Percentiles rank a stretch among this genome's conserved stretches.
phyloP scores from a whole-genome alignment of 2,113 vertebrate species.

The Ammospiza caudacuta region DNA sequence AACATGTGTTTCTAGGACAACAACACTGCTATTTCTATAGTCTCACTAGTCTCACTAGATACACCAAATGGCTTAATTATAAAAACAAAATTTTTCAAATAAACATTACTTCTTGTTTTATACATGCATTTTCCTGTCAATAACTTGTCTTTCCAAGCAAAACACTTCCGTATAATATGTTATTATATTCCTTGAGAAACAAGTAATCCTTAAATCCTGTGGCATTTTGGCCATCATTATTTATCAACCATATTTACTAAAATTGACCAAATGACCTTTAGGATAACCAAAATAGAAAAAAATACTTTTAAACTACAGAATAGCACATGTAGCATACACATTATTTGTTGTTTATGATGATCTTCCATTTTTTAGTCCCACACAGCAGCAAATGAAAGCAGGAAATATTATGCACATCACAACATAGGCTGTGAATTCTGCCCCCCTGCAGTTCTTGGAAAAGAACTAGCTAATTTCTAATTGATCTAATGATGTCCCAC shows the following conservation, averaged over 20 bases:
- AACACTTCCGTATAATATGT: not conserved
- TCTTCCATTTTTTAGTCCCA: not conserved
- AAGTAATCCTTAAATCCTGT: not conserved
- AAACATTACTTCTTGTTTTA: not conserved
- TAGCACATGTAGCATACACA: not conserved
- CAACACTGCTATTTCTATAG: not conserved
- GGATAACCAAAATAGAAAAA: not conserved
- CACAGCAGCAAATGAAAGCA: not conserved
- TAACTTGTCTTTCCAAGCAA: not conserved
- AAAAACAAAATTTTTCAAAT: not conserved
- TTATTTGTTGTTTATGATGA: not conserved
- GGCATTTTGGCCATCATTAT: not conserved
- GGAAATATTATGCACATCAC: rapidly evolving
- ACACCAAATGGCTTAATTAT: constrained; percentile 9
- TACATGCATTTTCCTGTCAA: not conserved
- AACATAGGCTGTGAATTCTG: rapidly evolving
- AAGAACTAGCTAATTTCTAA: not conserved
- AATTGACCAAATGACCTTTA: not conserved
- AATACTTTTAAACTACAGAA: not conserved
- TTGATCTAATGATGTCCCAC: not conserved
- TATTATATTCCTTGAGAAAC: not conserved
- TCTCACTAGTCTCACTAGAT: not conserved
- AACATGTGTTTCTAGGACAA: not conserved
- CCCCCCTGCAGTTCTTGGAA: not conserved
- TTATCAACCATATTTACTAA: not conserved